Conservation (phyloP, 1,140 invertebrate genomes). For the Pogonomyrmex californicus region DNA sequence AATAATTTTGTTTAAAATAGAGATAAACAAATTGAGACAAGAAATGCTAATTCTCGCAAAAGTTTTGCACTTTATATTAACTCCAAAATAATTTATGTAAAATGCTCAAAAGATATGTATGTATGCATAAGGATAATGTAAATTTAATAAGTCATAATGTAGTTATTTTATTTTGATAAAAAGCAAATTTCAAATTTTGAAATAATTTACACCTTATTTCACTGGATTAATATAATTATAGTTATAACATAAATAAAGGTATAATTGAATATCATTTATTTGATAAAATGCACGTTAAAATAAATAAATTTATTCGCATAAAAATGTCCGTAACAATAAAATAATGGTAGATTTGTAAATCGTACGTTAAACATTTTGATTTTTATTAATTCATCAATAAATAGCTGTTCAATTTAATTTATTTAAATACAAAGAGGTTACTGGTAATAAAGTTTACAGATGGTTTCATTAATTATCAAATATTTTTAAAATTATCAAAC, state of each 20-base stretch:
- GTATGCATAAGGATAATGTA: background rate
- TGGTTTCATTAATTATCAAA: background rate
- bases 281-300: background rate
- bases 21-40: background rate
- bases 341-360: conserved; percentile 11
- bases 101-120: background rate
- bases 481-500: background rate
- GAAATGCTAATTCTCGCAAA: background rate
- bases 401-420: background rate
- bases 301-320: background rate
- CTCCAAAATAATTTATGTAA: background rate
- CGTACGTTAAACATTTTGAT: background rate
- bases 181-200: background rate
- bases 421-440: background rate
- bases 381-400: background rate
- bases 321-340: background rate
- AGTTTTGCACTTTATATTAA: background rate
- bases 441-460: background rate
- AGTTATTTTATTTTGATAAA: background rate
- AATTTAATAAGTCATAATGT: background rate
- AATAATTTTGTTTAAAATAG: conserved; percentile 1
- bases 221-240: background rate
- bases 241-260: background rate
- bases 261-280: background rate
- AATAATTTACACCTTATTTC: background rate